Percentiles rank a stretch among this genome's conserved stretches.
Conservation (phyloP, 2,113 vertebrate species). For the Regulus satrapa region DNA sequence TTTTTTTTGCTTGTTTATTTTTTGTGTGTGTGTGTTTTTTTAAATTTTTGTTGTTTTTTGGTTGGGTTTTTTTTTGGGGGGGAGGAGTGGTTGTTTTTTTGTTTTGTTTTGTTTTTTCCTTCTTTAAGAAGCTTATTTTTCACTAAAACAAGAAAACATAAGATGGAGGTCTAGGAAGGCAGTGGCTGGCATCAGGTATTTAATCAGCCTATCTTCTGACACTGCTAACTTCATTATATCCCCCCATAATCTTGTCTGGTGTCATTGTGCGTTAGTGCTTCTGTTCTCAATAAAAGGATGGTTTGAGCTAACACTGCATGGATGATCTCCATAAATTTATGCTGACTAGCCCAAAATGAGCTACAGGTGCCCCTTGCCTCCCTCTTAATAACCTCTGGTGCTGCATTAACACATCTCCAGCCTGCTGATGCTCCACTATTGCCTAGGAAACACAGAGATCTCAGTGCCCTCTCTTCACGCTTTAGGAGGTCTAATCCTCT, state of each 20-base stretch:
- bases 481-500: neutral
- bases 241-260: neutral
- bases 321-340: neutral
- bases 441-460: neutral
- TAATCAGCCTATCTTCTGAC: neutral
- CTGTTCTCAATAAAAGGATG: neutral
- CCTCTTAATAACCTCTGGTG: neutral
- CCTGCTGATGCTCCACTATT: neutral
- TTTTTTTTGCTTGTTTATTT: no score
- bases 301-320: neutral
- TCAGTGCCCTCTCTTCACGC: neutral
- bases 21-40: no score
- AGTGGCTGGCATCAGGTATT: neutral
- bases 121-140: neutral
- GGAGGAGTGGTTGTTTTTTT: no score
- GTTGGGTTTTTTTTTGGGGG: no score
- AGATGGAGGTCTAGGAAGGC: neutral
- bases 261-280: neutral
- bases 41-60: no score
- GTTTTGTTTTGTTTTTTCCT: neutral
- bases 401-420: neutral
- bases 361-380: neutral
- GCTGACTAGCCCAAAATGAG: neutral
- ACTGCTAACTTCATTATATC: neutral
- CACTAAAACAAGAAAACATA: neutral